Base-by-base conservation (phyloP, 2,888 invertebrate genomes). In the Diarsia brunnea region DNA sequence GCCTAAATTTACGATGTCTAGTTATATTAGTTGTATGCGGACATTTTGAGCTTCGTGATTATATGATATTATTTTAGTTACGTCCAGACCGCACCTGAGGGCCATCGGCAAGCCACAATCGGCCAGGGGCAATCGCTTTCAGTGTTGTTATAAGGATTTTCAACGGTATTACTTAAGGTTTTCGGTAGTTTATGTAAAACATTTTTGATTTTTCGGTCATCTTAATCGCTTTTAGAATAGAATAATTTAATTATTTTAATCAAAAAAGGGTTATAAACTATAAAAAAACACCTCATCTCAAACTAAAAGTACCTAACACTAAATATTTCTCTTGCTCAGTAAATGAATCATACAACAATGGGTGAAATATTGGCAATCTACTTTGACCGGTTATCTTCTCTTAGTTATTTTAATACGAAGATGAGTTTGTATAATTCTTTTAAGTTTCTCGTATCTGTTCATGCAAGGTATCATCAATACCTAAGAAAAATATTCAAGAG, bases 21-120 rank as follows among this genome's bases (percentile, higher is more conserved):
- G 53, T 84, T 31, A 31, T 31, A 31, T 31, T 84, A 38, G 14
- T 63, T 27, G 55, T n/a, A 27, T 82, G 76, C 55, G 68, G 82
- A 47, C 10, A 64, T 75, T 75, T 76, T 68, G 16, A 19, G 68
- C 31, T 63, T 24, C 27, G 8, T 64, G 21, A 19, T 60, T 11
- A 38, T 45, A 64, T 53, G 16, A 10, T 43, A 63, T 43, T 24
- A 63, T 43, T 63, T 27, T 47, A 47, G 14, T 51, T 43, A 16
- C 63, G 43, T 24, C 5, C 8, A 24, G 7, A 24, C n/a, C 31
- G n/a, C 16, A 43, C 63, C 63, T 63, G 63, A 24, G 14, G 43
- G 4, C 16, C 16, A n/a, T n/a, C n/a, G n/a, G n/a, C n/a, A n/a
- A n/a, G n/a, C n/a, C n/a, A n/a, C n/a, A n/a, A n/a, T n/a, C 8